Percentiles rank a stretch among this genome's conserved stretches.
These are phyloP conservation scores for Dyspetes luteomarginatus DNA, from an alignment of 2,888 invertebrate species.

Conservation along the genomic window DNA sequence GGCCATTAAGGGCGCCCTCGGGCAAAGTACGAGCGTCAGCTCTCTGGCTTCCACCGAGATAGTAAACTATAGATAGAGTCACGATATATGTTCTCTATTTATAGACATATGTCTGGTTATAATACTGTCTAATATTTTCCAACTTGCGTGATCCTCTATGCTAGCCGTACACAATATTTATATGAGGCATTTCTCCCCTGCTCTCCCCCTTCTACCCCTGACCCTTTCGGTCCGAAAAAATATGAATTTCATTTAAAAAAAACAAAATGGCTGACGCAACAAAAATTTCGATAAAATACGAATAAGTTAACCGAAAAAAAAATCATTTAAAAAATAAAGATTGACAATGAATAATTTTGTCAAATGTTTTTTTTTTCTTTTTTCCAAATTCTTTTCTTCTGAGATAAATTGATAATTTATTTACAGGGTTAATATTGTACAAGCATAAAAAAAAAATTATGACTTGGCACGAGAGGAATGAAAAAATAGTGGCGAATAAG, in stretches of 20 bases:
- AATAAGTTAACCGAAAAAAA: not conserved
- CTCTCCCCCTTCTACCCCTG: no score
- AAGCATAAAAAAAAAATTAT: constrained; percentile 1
- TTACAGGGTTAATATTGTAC: constrained; percentile 12
- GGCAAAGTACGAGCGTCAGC: constrained; percentile 53
- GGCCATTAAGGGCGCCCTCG: constrained; percentile 66
- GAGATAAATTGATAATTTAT: no score
- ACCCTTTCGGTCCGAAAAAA: no score
- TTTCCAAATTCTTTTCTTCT: no score
- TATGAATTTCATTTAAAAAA: no score
- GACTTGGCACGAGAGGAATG: constrained; percentile 2
- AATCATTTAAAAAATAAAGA: not conserved
- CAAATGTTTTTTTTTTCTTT: no score
- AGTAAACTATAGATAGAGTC: constrained; percentile 16
- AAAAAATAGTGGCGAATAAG: constrained; percentile 57
- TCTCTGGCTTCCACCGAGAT: constrained; percentile 56
- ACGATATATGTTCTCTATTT: not conserved
- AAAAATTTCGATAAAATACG: not conserved
- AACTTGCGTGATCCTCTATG: no score
- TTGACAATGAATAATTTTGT: not conserved
- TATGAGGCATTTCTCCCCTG: no score
- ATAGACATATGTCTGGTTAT: not conserved
- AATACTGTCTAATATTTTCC: no score
- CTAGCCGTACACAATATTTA: no score
- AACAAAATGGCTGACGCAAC: no score